Conservation (phyloP, 2,797 vertebrate genomes). For the Etheostoma nigrum region DNA sequence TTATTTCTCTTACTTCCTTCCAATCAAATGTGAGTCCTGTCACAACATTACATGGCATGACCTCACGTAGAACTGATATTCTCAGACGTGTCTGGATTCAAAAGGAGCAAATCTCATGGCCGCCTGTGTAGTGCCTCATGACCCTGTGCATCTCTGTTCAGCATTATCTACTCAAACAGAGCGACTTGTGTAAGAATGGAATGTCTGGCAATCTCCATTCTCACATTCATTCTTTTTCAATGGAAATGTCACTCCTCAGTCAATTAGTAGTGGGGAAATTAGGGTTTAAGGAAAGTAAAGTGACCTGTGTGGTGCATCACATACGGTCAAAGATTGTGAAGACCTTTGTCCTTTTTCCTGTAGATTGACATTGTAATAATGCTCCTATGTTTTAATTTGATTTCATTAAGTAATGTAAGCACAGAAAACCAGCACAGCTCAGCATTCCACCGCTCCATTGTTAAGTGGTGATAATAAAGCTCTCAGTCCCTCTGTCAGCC, state of each 20-base stretch:
- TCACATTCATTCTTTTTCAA: slow-evolving; percentile 12
- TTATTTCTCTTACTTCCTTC: slow-evolving; percentile 23
- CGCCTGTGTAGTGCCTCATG: slow-evolving; percentile 16
- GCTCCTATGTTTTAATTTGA: background rate
- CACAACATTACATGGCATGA: slow-evolving; percentile 30
- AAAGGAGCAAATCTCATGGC: slow-evolving; percentile 19
- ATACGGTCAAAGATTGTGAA: background rate
- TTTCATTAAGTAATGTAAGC: background rate
- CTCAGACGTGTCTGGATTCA: slow-evolving; percentile 47
- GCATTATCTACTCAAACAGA: slow-evolving; percentile 53
- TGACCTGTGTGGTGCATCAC: background rate
- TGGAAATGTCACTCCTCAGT: slow-evolving; percentile 21
- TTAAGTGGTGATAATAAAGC: slow-evolving; percentile 19
- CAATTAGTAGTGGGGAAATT: slow-evolving; percentile 1
- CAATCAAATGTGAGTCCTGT: slow-evolving; percentile 38
- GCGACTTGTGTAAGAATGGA: slow-evolving; percentile 44
- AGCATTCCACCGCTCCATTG: slow-evolving; percentile 6
- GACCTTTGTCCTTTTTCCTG: slow-evolving; percentile 5
- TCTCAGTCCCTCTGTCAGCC: slow-evolving; percentile 1
- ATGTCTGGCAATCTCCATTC: slow-evolving; percentile 5
- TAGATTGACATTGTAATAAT: background rate
- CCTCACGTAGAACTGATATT: slow-evolving; percentile 59
- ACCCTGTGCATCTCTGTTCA: slow-evolving; percentile 48
- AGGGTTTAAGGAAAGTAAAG: background rate
- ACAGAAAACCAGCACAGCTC: background rate